These are phyloP conservation scores for Calameuta idolon DNA, from an alignment of 2,888 invertebrate species.

Conservation along the genomic window DNA sequence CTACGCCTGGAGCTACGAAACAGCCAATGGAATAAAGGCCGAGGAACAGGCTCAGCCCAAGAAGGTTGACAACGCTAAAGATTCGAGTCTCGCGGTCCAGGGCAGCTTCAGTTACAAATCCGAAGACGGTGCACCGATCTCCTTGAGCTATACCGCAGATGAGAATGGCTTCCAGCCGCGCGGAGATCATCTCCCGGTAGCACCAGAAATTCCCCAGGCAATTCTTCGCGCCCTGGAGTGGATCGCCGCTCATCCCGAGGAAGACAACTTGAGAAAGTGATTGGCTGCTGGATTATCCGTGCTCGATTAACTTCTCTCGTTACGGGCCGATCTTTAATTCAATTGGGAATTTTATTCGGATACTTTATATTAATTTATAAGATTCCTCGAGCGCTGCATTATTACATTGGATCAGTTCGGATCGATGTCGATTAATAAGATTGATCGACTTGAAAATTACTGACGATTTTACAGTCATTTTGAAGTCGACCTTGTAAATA, in stretches of 20 bases:
- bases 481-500: constrained; percentile 6
- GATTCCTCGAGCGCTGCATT: background rate
- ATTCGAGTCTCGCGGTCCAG: constrained; percentile 37
- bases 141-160: constrained; percentile 54
- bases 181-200: constrained; percentile 55
- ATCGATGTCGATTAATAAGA: background rate
- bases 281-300: background rate
- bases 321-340: background rate
- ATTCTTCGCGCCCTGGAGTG: constrained; percentile 57
- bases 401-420: background rate
- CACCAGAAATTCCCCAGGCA: constrained; percentile 55
- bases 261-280: constrained; percentile 34
- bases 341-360: background rate
- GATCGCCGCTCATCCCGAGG: constrained; percentile 43
- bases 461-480: background rate
- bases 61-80: constrained; percentile 16
- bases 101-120: constrained; percentile 56
- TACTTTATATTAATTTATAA: background rate
- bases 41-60: constrained; percentile 30
- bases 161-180: constrained; percentile 57
- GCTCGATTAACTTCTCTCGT: background rate
- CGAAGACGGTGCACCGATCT: constrained; percentile 53
- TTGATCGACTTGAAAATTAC: background rate
- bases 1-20: constrained; percentile 48
- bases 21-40: constrained; percentile 27